Conservation (phyloP, 2,797 vertebrate genomes). For the Adrianichthys oophorus region DNA sequence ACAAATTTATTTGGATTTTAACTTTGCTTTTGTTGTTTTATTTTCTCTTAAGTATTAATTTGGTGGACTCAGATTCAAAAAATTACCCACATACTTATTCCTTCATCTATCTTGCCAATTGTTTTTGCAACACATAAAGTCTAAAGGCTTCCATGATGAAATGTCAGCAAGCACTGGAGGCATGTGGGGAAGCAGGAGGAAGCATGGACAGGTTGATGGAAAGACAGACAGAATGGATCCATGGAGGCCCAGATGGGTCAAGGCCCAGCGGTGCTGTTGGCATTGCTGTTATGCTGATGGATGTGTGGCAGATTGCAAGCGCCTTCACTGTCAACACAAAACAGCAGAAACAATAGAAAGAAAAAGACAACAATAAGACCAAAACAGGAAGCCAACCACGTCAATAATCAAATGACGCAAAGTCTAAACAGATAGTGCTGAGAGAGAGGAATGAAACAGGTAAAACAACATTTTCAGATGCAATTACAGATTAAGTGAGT, state of each 20-base stretch:
- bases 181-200: slow-evolving; percentile 27
- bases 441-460: neutral
- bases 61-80: neutral
- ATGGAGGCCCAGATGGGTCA: slow-evolving; percentile 57
- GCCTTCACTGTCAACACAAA: slow-evolving; percentile 77
- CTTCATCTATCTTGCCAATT: slow-evolving; percentile 6
- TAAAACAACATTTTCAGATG: slow-evolving; percentile 13
- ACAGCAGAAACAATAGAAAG: slow-evolving; percentile 59
- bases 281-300: slow-evolving; percentile 61
- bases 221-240: slow-evolving; percentile 58
- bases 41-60: neutral
- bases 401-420: slow-evolving; percentile 54
- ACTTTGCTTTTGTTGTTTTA: no score
- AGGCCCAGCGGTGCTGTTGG: slow-evolving; percentile 59
- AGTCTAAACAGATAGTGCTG: slow-evolving; percentile 32
- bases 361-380: slow-evolving; percentile 72
- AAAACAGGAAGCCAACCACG: slow-evolving; percentile 60
- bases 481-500: slow-evolving; percentile 6
- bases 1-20: no score
- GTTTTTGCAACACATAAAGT: slow-evolving; percentile 25
- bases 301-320: slow-evolving; percentile 75
- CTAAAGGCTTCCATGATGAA: slow-evolving; percentile 28
- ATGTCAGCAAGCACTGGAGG: slow-evolving; percentile 12
- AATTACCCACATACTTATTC: slow-evolving; percentile 8
- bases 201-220: slow-evolving; percentile 49